phyloP scores from a whole-genome alignment of 2,113 vertebrate species.

The Amazona guildingii region DNA sequence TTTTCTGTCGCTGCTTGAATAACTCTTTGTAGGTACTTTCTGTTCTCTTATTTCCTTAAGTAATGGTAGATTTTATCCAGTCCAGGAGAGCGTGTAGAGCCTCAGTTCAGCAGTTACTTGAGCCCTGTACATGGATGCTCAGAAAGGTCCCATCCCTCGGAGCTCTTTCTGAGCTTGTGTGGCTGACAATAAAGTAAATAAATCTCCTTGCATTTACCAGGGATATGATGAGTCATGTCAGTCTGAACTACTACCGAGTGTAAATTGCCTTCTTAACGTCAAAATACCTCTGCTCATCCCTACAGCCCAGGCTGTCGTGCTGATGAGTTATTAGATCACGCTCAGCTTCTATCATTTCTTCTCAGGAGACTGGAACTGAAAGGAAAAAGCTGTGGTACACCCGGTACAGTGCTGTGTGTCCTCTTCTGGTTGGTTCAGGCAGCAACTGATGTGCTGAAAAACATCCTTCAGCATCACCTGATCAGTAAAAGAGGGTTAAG shows the following conservation, averaged over 20 bases:
- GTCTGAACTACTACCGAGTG: neutral
- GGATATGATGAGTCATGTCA: neutral
- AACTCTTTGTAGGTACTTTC: neutral
- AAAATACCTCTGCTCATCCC: neutral
- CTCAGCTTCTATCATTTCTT: neutral
- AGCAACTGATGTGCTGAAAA: neutral
- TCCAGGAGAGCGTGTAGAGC: neutral
- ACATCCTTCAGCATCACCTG: neutral
- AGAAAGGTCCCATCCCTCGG: neutral
- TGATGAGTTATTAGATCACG: neutral
- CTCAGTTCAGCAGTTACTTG: neutral
- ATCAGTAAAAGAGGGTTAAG: neutral
- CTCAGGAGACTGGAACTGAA: neutral
- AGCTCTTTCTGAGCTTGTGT: neutral
- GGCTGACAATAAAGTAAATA: neutral
- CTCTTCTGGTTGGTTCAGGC: neutral
- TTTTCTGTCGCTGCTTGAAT: neutral
- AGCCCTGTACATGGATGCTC: neutral
- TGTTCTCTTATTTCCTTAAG: neutral
- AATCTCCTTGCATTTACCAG: neutral
- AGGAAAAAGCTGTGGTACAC: accelerated
- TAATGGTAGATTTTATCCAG: neutral
- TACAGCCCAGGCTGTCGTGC: neutral
- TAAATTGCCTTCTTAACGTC: neutral
- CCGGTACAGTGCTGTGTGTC: accelerated